Evolutionary conservation across 2,113 vertebrate genomes (phyloP).

Genomic region (Gobiocypris rarus): DNA sequence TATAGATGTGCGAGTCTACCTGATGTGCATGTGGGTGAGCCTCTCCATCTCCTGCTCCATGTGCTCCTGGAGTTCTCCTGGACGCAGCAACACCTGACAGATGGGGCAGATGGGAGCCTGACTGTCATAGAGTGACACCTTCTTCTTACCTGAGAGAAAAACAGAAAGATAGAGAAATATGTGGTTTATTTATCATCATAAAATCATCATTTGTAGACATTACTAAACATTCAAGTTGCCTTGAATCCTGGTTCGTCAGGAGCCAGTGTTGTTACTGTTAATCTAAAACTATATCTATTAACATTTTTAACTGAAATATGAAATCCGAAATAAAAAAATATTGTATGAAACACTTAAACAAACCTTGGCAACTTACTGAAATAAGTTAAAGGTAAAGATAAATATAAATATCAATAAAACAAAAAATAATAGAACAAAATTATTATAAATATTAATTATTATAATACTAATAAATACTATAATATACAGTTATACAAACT

Average conservation of each 20-base stretch:
- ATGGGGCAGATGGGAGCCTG: slow-evolving; percentile 97
- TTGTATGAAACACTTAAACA: no score
- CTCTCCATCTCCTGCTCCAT: slow-evolving; percentile 98
- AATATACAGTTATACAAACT: no score
- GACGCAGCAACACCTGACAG: slow-evolving; percentile 95
- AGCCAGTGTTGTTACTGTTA: not conserved
- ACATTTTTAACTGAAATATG: no score
- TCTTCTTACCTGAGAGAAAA: slow-evolving; percentile 90
- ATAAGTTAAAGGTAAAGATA: no score
- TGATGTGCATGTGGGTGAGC: slow-evolving; percentile 89
- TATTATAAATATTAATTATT: no score
- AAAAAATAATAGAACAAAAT: no score
- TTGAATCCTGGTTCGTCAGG: not conserved
- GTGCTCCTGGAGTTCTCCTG: slow-evolving; percentile 95
- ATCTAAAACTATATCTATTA: not conserved
- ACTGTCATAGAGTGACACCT: slow-evolving; percentile 93
- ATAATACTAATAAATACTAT: no score
- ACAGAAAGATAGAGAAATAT: slow-evolving; percentile 55
- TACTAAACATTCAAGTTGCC: not conserved
- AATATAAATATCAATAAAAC: no score
- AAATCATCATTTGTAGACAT: not conserved
- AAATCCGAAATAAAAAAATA: no score
- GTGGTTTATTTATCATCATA: not conserved
- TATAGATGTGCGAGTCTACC: slow-evolving; percentile 71
- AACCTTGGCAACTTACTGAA: no score